Base-by-base conservation (phyloP, 2,797 vertebrate species). In the Tinamus major region DNA sequence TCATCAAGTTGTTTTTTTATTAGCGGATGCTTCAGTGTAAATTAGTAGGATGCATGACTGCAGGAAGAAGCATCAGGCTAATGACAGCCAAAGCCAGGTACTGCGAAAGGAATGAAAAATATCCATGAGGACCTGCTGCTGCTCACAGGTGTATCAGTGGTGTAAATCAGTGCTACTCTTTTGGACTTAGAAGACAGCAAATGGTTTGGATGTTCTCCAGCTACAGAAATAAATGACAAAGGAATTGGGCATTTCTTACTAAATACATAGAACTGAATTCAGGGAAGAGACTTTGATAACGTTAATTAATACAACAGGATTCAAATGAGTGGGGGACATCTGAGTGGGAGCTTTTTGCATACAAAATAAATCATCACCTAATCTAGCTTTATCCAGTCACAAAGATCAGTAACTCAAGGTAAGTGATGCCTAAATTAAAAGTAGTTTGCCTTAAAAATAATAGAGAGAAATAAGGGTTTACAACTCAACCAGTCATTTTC, bases 51-150 rank as follows among this genome's bases (percentile, higher is more conserved):
- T 33, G 48, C 14, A 91, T 72, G 62, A 93, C 39, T 64, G 68
- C 89, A 95, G 90, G 91, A 95, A 85, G 82, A 90, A 77, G 64
- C 71, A 86, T 91, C 74, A 91, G 37, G 39, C 72, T 95, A 92
- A 86, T 92, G 61, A 72, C 82, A 95, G 86, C 1, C 4, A 76
- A 80, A 95, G 58, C 49, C 89, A 92, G 89, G 42, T 89, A 63
- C 35, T 58, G 37, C 55, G 80, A 82, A 71, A 64, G 75, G 75
- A 37, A 89, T 75, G 84, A 85, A 85, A 90, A 87, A 79, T 67
- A 89, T 23, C 80, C 82, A 58, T 42, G 70, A 67, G 80, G 21
- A 89, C 42, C 26, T 67, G 69, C 7, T 35, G 37, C 41, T 82
- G 29, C 70, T 87, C 33, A n/a, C 10, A 33, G 14, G n/a, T 79